phyloP scores from a whole-genome alignment of 2,888 invertebrate genomes.

The Pseudococcus longispinus region DNA sequence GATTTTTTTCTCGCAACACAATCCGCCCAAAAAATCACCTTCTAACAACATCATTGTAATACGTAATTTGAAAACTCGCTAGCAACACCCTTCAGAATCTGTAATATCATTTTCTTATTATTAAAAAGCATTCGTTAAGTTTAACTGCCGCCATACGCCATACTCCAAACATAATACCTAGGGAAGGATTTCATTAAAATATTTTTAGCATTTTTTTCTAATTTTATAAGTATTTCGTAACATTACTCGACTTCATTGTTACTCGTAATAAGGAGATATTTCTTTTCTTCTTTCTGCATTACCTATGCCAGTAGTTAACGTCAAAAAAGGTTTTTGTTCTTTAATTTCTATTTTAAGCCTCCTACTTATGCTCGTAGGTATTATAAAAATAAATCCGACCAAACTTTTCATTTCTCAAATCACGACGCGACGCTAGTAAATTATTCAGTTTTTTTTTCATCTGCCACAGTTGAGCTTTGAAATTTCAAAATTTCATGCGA shows the following conservation, averaged over 20 bases:
- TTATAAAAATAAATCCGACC: neutral
- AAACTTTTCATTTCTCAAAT: neutral
- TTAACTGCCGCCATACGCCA: neutral
- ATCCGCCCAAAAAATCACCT: neutral
- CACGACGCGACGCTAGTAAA: neutral
- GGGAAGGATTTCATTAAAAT: constrained; percentile 28
- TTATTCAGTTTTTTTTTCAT: constrained; percentile 4
- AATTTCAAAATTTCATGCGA: neutral
- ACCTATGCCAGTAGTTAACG: constrained; percentile 15
- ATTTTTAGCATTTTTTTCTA: neutral
- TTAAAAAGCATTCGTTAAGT: constrained; percentile 31
- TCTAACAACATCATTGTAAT: neutral
- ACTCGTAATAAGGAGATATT: neutral
- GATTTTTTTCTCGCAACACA: neutral
- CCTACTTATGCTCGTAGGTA: too few species aligned
- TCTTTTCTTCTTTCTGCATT: neutral
- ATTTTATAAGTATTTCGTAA: neutral
- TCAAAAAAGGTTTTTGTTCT: neutral
- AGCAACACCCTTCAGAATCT: neutral
- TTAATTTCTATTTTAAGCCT: too few species aligned
- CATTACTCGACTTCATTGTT: neutral
- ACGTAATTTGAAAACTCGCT: neutral
- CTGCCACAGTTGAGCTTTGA: neutral
- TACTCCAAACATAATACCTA: neutral
- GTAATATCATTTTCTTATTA: neutral